Evolutionary conservation across 1,140 invertebrate species (phyloP).

Genomic region (Calephelis virginiensis): DNA sequence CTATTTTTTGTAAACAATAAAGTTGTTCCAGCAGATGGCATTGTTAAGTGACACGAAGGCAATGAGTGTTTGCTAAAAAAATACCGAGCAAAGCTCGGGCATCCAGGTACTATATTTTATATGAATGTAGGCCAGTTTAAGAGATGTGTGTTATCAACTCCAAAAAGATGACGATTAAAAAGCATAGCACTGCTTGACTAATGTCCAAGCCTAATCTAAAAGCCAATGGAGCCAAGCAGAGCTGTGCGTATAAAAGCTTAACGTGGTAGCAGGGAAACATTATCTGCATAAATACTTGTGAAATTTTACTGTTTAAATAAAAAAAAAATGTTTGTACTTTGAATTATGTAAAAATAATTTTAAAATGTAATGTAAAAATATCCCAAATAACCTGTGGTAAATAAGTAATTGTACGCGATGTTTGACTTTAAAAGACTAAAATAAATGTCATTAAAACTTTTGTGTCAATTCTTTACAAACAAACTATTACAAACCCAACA

Average conservation of each 20-base stretch:
- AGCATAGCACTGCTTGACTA: slow-evolving; percentile 32
- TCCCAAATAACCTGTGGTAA: background rate
- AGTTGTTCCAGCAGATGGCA: too few species aligned
- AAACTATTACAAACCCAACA: too few species aligned
- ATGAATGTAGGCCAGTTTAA: background rate
- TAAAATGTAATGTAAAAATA: background rate
- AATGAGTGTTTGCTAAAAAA: too few species aligned
- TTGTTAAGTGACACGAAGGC: too few species aligned
- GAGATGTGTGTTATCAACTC: slow-evolving; percentile 11
- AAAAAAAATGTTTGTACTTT: background rate
- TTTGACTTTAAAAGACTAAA: too few species aligned
- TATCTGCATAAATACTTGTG: background rate
- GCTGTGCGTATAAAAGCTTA: slow-evolving; percentile 27
- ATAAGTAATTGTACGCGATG: background rate
- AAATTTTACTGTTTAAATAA: background rate
- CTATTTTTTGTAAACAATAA: too few species aligned
- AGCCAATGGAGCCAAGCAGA: slow-evolving; percentile 40
- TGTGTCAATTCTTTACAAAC: too few species aligned
- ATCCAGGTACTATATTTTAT: too few species aligned
- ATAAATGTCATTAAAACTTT: too few species aligned
- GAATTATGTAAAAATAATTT: background rate
- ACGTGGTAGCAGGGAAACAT: background rate
- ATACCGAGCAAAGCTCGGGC: too few species aligned
- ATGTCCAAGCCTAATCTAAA: slow-evolving; percentile 19
- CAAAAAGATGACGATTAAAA: slow-evolving; percentile 4